Evolutionary conservation across 2,797 vertebrate species (phyloP), one percentile per base, ranked within the genome.

Genomic region (Agapornis canus): DNA sequence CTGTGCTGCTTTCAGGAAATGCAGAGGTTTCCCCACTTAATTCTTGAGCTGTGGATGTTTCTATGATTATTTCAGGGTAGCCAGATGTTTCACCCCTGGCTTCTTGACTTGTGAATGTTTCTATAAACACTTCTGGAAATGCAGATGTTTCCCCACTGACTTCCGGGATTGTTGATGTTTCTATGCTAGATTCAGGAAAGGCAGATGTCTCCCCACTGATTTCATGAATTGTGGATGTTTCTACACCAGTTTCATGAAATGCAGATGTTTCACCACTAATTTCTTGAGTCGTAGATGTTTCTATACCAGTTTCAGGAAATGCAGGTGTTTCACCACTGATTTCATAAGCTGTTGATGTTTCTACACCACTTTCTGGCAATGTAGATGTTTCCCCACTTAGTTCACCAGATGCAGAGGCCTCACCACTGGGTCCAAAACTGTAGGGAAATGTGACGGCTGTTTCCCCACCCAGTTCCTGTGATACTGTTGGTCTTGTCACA

Each of bases 391-490:
- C 94, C 20, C 95, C 95, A 48, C 95, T 91, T 11, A 89, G 65
- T 42, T 98, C 97, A 15, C 96, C 96, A 89, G 97, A 97, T 1
- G 94, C 87, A 77, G 97, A 98, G 57, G 56, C 57, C 85, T 98
- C 98, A n/a, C 97, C 96, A 45, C 97, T 98, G 82, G 96, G 13
- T 60, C 95, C 97, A 43, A 88, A 65, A 72, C 86, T 14, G 6
- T 43, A 94, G 26, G 97, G 97, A 8, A 85, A 92, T 0, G 96
- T 97, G 65, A 95, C 70, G 29, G 96, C 96, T 51, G 95, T 97
- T 39, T 97, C 97, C 52, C 98, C 98, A 60, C 98, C 98, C 6
- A 98, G 95, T 95, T 99, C 98, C 87, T 98, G 96, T 69, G 97
- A 97, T 70, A 97, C 59, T 0, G 80, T 95, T 47, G 97, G 95